Conservation (phyloP, 1,140 invertebrate species). For the Pachypeltis micranthus region DNA sequence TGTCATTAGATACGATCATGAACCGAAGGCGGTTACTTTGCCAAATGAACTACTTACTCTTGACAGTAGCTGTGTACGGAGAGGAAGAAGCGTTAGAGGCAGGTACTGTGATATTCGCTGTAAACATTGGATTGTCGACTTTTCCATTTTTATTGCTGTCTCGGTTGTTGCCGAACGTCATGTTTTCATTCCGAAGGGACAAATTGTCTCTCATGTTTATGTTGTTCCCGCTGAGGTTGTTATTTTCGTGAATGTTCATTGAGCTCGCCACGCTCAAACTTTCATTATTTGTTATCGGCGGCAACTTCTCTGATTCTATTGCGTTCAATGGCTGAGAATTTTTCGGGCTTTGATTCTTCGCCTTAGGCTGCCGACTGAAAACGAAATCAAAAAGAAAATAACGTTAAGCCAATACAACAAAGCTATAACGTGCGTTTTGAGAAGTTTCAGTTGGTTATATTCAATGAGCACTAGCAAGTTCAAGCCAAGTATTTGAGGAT, state of each 20-base stretch:
- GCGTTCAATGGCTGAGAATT: constrained; percentile 28
- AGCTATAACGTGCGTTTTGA: no score
- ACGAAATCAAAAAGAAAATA: no score
- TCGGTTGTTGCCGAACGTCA: constrained; percentile 18
- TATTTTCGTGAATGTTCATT: constrained; percentile 15
- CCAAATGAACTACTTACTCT: constrained; percentile 40
- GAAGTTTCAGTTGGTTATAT: no score
- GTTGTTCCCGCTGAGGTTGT: constrained; percentile 13
- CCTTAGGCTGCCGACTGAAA: constrained; percentile 41
- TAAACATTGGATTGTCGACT: constrained; percentile 31
- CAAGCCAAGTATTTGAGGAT: no score
- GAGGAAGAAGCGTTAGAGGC: constrained; percentile 13
- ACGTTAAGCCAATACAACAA: no score
- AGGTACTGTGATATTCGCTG: constrained; percentile 19
- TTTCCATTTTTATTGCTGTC: constrained; percentile 23
- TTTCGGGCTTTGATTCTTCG: constrained; percentile 25
- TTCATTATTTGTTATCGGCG: constrained; percentile 27
- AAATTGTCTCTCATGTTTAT: constrained; percentile 13
- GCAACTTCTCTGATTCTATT: constrained; percentile 35
- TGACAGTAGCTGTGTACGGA: constrained; percentile 38
- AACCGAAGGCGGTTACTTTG: no score
- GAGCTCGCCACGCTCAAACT: constrained; percentile 21
- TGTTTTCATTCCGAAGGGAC: constrained; percentile 19
- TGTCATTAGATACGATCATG: no score
- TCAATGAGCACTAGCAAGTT: no score